Evolutionary conservation across 2,888 invertebrate genomes (phyloP), one percentile per base, ranked within the genome.

Genomic region (Molanna angustata): DNA sequence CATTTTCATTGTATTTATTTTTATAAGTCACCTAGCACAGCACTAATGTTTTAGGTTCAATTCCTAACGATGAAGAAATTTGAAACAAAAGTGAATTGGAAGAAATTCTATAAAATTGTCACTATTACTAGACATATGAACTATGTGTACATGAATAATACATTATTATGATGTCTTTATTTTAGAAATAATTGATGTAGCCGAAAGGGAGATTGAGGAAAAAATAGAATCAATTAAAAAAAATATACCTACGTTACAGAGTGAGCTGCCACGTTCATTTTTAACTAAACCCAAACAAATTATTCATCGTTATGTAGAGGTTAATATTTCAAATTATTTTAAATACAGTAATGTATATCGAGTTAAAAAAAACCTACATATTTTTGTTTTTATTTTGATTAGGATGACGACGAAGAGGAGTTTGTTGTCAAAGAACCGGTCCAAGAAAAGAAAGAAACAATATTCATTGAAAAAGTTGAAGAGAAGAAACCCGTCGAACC

Each of bases 101-200:
- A n/a, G n/a, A n/a, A n/a, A n/a, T n/a, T n/a, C n/a, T n/a, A n/a
- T n/a, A n/a, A n/a, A n/a, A n/a, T n/a, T n/a, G n/a, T n/a, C n/a
- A n/a, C n/a, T n/a, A n/a, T n/a, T n/a, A n/a, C n/a, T n/a, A n/a
- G n/a, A n/a, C n/a, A n/a, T n/a, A n/a, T n/a, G n/a, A n/a, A n/a
- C n/a, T n/a, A n/a, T n/a, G n/a, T n/a, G n/a, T n/a, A n/a, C n/a
- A n/a, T n/a, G n/a, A n/a, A n/a, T n/a, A n/a, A n/a, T n/a, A n/a
- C n/a, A n/a, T n/a, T n/a, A n/a, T n/a, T n/a, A n/a, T n/a, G n/a
- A n/a, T n/a, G n/a, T n/a, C n/a, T n/a, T 14, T 19, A 42, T 62
- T 41, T 65, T 65, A 41, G 68, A 65, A 17, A 65, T 67, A 11
- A 71, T 72, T 54, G 73, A 72, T 54, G 67, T 73, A 40, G 70